These are phyloP conservation scores for Neodiprion fabricii DNA, from an alignment of 1,140 invertebrate genomes.

Conservation along the genomic window DNA sequence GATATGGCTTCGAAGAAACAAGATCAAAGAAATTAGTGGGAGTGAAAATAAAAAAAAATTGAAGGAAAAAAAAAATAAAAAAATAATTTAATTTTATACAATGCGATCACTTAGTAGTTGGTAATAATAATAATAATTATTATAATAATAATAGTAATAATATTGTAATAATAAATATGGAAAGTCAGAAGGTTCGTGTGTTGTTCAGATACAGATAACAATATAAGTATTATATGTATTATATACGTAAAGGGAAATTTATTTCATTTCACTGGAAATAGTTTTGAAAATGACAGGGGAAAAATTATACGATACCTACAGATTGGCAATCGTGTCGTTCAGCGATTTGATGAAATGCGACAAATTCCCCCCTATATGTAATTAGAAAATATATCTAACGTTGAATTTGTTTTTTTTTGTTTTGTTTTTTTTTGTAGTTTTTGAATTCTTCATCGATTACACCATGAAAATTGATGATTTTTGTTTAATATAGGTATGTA, in stretches of 20 bases:
- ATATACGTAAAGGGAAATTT: neutral
- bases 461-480: conserved; percentile 13
- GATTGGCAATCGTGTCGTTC: neutral
- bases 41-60: too few species aligned
- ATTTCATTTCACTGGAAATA: conserved; percentile 13
- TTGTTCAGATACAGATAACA: neutral
- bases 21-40: too few species aligned
- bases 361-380: conserved; percentile 5
- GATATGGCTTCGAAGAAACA: too few species aligned
- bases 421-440: conserved; percentile 15
- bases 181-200: neutral
- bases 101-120: neutral
- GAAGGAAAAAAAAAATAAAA: too few species aligned
- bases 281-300: neutral
- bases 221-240: neutral
- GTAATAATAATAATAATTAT: neutral
- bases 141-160: neutral
- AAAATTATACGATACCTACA: neutral
- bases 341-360: conserved; percentile 16
- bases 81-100: too few species aligned
- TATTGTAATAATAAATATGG: neutral
- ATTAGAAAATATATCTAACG: conserved; percentile 3
- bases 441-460: conserved; percentile 22
- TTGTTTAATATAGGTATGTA: neutral
- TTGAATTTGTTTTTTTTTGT: conserved; percentile 10